Percentiles rank a stretch among this genome's conserved stretches.
Evolutionary conservation across 2,888 invertebrate genomes (phyloP).

Genomic region (Meiosimyza platycephala): DNA sequence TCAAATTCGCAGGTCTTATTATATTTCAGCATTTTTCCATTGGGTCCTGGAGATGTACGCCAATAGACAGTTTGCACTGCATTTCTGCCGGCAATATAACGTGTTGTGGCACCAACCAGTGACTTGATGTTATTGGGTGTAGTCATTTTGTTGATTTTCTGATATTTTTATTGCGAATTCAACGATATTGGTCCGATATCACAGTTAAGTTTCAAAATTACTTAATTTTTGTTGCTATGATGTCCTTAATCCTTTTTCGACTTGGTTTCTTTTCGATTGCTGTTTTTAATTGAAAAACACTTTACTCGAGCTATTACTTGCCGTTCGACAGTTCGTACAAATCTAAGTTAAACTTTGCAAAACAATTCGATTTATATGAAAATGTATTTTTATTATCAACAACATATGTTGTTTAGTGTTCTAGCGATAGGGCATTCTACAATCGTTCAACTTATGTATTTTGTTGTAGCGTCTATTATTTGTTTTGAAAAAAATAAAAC

Average conservation of each 20-base stretch:
- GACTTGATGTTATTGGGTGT: constrained; percentile 66
- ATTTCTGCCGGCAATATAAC: constrained; percentile 79
- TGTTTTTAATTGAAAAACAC: neutral
- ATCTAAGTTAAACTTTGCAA: too few species aligned
- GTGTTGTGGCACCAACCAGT: constrained; percentile 77
- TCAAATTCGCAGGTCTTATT: constrained; percentile 73
- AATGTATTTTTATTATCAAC: too few species aligned
- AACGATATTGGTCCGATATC: constrained; percentile 41
- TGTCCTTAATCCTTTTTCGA: neutral
- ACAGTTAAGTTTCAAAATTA: constrained; percentile 42
- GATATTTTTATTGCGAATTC: neutral
- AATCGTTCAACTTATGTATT: too few species aligned
- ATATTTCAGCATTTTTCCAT: constrained; percentile 70
- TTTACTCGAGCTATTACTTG: too few species aligned
- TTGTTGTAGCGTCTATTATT: too few species aligned
- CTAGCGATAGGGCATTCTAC: too few species aligned
- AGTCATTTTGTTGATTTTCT: constrained; percentile 48
- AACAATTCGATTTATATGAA: too few species aligned
- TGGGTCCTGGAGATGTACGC: constrained; percentile 70
- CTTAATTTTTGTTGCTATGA: neutral
- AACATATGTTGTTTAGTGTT: too few species aligned
- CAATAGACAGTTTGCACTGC: constrained; percentile 83
- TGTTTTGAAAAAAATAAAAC: too few species aligned
- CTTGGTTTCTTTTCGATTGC: neutral
- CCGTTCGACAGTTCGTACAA: too few species aligned